Percentiles rank a stretch among this genome's conserved stretches.
Evolutionary conservation across 2,888 invertebrate species (phyloP).

Genomic region (Pyrochroa serraticornis): DNA sequence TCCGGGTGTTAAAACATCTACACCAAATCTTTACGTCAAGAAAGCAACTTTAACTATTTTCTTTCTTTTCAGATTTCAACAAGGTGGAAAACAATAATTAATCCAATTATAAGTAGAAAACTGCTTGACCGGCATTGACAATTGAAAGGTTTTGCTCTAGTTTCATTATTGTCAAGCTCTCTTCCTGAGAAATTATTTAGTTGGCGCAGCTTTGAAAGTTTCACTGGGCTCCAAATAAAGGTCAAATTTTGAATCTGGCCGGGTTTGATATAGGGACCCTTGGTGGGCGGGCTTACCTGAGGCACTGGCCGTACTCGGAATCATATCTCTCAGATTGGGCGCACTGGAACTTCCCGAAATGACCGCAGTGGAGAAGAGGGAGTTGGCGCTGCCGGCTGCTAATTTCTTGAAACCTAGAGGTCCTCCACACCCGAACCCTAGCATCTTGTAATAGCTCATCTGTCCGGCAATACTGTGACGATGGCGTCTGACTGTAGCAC

Average conservation of each 20-base stretch:
- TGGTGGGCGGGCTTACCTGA: conserved; percentile 67
- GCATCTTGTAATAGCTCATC: conserved; percentile 92
- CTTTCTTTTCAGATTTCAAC: neutral
- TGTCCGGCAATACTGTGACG: conserved; percentile 96
- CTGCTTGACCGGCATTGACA: no score
- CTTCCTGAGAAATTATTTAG: no score
- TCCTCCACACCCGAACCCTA: conserved; percentile 76
- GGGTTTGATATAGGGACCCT: conserved; percentile 22
- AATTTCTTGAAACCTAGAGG: conserved; percentile 64
- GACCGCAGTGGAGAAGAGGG: conserved; percentile 94
- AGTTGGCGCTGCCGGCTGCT: conserved; percentile 73
- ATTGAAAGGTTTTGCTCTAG: no score
- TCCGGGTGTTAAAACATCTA: neutral
- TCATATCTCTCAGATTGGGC: conserved; percentile 87
- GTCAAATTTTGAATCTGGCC: no score
- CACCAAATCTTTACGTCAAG: neutral
- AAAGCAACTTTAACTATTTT: neutral
- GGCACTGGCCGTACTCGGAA: conserved; percentile 74
- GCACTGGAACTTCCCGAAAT: conserved; percentile 94
- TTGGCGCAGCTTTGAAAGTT: no score
- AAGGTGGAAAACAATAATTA: neutral
- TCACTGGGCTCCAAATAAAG: no score
- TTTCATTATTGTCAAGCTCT: no score
- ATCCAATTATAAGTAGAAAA: neutral
- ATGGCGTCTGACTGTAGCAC: conserved; percentile 72